These are phyloP conservation scores for Pedetes capensis DNA, from an alignment of 2,113 vertebrate genomes.

Conservation along the genomic window DNA sequence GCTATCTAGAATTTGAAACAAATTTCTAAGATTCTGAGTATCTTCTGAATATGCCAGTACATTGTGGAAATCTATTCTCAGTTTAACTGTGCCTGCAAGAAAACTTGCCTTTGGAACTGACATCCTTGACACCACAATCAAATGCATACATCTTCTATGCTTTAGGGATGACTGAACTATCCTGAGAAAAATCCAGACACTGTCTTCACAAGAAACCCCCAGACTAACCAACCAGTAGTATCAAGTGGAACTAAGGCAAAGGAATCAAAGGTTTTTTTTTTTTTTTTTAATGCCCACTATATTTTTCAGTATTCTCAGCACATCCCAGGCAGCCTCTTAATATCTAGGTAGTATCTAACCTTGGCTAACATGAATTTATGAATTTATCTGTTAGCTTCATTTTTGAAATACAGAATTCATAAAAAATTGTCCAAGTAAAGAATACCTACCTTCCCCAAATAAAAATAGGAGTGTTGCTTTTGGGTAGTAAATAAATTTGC, in stretches of 20 bases:
- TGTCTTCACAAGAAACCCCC: neutral
- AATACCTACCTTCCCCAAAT: slow-evolving; percentile 31
- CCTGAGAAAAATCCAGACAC: neutral
- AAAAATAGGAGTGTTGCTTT: slow-evolving; percentile 22
- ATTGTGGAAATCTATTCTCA: neutral
- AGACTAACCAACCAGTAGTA: neutral
- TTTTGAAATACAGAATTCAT: slow-evolving; percentile 58
- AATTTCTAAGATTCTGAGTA: slow-evolving; percentile 27
- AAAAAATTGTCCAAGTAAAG: slow-evolving; percentile 70
- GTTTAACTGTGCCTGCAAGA: neutral
- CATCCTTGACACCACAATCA: slow-evolving; percentile 22
- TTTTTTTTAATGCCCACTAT: neutral
- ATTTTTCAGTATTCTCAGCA: neutral
- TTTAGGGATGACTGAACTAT: neutral
- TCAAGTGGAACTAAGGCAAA: slow-evolving; percentile 15
- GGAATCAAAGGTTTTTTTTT: neutral
- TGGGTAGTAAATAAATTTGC: slow-evolving; percentile 62
- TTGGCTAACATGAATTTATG: neutral
- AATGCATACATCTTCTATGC: neutral
- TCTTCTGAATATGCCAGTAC: neutral
- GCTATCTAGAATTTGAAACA: slow-evolving; percentile 39
- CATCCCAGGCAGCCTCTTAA: neutral
- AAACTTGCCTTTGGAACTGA: neutral
- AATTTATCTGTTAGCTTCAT: neutral
- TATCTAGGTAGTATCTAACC: slow-evolving; percentile 21